Evolutionary conservation across 2,113 vertebrate genomes (phyloP).

Genomic region (Notothenia rossii): DNA sequence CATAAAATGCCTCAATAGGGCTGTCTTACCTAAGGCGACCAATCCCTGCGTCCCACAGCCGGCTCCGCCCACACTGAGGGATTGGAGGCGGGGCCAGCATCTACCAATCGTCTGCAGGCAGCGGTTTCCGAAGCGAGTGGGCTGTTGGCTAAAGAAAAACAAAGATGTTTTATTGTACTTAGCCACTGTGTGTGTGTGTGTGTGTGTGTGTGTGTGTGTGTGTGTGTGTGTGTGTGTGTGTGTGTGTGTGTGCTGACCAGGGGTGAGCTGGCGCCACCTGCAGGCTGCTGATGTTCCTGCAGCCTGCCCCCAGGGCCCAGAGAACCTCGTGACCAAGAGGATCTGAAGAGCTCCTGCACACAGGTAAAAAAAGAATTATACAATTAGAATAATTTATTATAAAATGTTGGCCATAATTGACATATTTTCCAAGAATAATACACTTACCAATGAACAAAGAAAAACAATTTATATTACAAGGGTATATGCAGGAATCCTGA

Average conservation of each 20-base stretch:
- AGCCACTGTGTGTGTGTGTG: not conserved
- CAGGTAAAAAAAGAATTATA: not conserved
- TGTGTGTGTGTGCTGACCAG: constrained; percentile 83
- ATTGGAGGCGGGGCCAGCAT: constrained; percentile 93
- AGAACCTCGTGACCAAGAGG: constrained; percentile 93
- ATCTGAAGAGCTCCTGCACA: constrained; percentile 89
- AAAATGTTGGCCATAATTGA: too few relatives aligned
- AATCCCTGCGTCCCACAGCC: constrained; percentile 92
- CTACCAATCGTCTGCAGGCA: constrained; percentile 96
- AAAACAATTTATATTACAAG: too few relatives aligned
- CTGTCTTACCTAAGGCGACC: constrained; percentile 87
- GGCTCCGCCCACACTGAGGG: constrained; percentile 90
- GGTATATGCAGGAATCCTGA: too few relatives aligned
- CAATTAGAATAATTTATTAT: too few relatives aligned
- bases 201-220: not conserved
- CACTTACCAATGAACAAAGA: too few relatives aligned
- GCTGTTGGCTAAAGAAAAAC: constrained; percentile 87
- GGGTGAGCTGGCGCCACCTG: constrained; percentile 92
- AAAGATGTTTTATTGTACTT: not conserved
- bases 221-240: not conserved
- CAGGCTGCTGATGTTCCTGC: constrained; percentile 92
- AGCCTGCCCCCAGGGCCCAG: constrained; percentile 95
- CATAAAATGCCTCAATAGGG: too few relatives aligned
- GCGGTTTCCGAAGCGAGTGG: constrained; percentile 92
- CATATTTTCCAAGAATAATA: too few relatives aligned